Evolutionary conservation across 2,797 vertebrate species (phyloP), one percentile per base, ranked within the genome.

Genomic region (Hypotaenidia okinawae): DNA sequence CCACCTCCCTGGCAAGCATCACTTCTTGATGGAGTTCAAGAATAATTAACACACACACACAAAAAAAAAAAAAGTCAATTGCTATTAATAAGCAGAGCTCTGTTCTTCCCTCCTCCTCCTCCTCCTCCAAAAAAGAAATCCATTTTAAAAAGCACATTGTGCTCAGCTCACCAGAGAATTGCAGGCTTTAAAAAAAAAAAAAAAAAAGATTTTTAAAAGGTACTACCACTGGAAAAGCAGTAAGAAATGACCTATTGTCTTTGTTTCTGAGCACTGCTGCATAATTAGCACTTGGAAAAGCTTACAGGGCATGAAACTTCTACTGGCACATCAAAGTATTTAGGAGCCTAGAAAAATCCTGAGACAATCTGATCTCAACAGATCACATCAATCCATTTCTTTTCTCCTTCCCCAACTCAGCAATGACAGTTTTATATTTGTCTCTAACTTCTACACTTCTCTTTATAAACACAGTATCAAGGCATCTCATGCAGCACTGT

Each of bases 261-360:
- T 59, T 11, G 6, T 62, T 83, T 87, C 68, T 85, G 84, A 79
- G 79, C 6, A 4, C 17, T 14, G 37, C 73, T 94, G 93, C 63
- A 54, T 39, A 82, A 92, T 76, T 67, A 67, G 72, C 51, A 30
- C 39, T 94, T 41, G 49, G 72, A 74, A 87, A 77, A 76, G 49
- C 78, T 85, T 58, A 45, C 55, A 47, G n/a, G 35, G 75, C 59
- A 79, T 73, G 87, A 73, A 95, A 47, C 82, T 95, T 84, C 63
- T 70, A 66, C n/a, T 39, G 66, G 62, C 70, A 64, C 1, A 25
- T 16, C 47, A 7, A 64, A 86, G 58, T 22, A 69, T 84, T 66
- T 6, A 33, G n/a, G 15, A 73, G 52, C 43, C 73, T 45, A 27
- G 28, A 18, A 14, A 77, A 89, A 58, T 11, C 51, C 28, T 0